Conservation (phyloP, 1,140 invertebrate genomes). For the Brachionus rotundiformis region DNA sequence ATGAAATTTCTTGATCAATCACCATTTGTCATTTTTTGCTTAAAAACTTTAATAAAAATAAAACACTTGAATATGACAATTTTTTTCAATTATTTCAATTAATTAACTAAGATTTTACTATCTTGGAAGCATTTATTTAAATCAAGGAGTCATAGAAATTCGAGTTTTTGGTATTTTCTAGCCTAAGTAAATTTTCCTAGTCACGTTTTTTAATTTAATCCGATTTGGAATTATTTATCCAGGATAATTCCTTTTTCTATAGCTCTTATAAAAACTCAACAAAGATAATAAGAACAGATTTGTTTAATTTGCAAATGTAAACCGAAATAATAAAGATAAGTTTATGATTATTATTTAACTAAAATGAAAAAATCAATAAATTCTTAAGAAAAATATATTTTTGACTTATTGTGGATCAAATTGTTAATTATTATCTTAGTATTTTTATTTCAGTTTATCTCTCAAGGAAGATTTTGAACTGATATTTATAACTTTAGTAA, state of each 20-base stretch:
- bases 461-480: too few relatives aligned
- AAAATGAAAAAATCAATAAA: constrained; percentile 32
- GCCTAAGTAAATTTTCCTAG: neutral
- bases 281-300: neutral
- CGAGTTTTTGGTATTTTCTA: neutral
- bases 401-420: neutral
- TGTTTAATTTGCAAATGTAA: constrained; percentile 7
- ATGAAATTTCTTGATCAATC: neutral
- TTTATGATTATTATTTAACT: constrained; percentile 22
- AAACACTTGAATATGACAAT: neutral
- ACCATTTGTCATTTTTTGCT: neutral
- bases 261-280: neutral
- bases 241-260: neutral
- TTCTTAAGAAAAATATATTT: neutral
- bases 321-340: neutral
- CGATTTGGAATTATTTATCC: neutral
- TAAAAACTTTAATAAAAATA: neutral
- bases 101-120: neutral
- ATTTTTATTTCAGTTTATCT: too few relatives aligned
- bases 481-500: too few relatives aligned
- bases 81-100: neutral
- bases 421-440: neutral
- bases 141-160: neutral
- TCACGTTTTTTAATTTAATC: neutral
- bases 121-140: neutral